Evolutionary conservation across 2,888 invertebrate species (phyloP), one percentile per base, ranked within the genome.

Genomic region (Drosophila atripex): DNA sequence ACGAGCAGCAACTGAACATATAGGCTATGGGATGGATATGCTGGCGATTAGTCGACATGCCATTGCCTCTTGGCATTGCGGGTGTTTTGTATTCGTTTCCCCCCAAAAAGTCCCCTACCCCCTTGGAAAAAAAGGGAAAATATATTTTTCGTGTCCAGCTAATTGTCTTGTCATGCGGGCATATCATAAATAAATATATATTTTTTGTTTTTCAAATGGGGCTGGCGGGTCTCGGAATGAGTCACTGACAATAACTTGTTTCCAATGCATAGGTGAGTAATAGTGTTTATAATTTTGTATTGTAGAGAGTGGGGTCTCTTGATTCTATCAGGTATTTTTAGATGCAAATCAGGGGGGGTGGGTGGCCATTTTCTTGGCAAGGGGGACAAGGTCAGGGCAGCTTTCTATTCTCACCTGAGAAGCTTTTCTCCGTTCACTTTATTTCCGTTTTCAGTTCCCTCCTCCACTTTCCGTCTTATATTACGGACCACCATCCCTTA

Each of bases 331-430:
- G 25, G 21, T 71, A 71, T 73, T 71, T 71, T 58, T 71, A 71
- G 71, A 64, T 43, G 25, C 49, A 59, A 55, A 51, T 49, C 43
- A 21, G n/a, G n/a, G n/a, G 8, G 3, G 3, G 16, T 43, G 3
- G 7, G 32, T 18, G 18, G 39, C 7, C 32, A n/a, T 55, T 51
- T 60, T 56, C 54, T 65, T 61, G 56, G 75, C 63, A 64, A 53
- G 60, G 63, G 68, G 72, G 71, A 78, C 85, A 85, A 85, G 85
- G 88, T 86, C 86, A 85, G 86, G 88, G 84, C 61, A 39, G 60
- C 39, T 6, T 39, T 61, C 21, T 18, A 12, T 12, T 21, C 47
- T 60, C 61, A 61, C 60, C 60, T 61, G 60, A 64, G 56, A 64
- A 63, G 61, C 63, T 71, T 35, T 45, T 71, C 30, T 45, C 16